Evolutionary conservation across 1,140 invertebrate genomes (phyloP), one percentile per base, ranked within the genome.

Genomic region (Lerema accius): DNA sequence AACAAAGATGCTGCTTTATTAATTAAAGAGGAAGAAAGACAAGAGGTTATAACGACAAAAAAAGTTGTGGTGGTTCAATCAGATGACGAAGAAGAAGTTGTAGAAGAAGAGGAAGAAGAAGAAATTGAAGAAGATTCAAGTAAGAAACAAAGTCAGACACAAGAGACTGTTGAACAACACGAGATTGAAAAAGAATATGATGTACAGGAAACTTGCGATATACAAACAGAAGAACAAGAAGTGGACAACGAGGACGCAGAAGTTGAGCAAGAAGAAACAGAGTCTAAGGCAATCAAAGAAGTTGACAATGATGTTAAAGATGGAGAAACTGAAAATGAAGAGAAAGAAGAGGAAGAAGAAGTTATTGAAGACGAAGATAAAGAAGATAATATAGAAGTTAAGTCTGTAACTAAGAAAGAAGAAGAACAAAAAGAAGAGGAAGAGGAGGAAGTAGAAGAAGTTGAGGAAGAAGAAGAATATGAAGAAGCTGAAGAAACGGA

Each of bases 51-150:
- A 37, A 73, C 67, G n/a, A 73, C 66, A 15, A 78, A 78, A 48
- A 78, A 73, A 39, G 67, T 78, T 40, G 64, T 75, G 0, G 56
- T 78, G 0, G 42, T 67, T 40, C 72, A 75, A 50, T 75, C 72
- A 61, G 67, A 78, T 51, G 62, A 82, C 50, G 51, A 81, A 71
- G 63, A 69, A 69, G 63, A 76, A 48, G 62, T 74, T n/a, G 69
- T 69, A 42, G 74, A 73, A 15, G 60, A 73, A 14, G 69, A 64
- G 39, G 68, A 76, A 59, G 59, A 67, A 13, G 68, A 69, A 69
- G 63, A 73, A 58, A 45, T 67, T 19, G 64, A 73, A 61, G 59
- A 65, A 19, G 65, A 60, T 10, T 55, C 71, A 19, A 46, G 28
- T 10, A 61, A 49, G 55, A 62, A 46, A 15, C 28, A 63, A 39